Conservation (phyloP, 2,797 vertebrate genomes). For the Tenualosa ilisha region DNA sequence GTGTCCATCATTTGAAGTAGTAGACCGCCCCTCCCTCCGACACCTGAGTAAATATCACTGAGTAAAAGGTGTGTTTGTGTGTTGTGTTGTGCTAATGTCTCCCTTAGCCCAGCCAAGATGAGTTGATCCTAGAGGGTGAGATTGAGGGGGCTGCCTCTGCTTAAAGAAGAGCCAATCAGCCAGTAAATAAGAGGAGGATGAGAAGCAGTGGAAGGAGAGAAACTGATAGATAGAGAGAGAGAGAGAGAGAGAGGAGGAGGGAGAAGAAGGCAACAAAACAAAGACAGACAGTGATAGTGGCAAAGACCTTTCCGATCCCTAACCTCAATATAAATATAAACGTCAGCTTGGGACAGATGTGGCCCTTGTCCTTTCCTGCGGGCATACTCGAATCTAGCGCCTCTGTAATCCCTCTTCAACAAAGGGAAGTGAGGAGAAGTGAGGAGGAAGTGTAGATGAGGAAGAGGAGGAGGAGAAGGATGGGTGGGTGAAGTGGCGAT, state of each 20-base stretch:
- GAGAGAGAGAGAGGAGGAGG: neutral
- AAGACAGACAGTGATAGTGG: neutral
- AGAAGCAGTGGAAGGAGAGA: neutral
- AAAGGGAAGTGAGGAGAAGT: neutral
- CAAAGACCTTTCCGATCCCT: neutral
- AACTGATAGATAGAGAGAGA: neutral
- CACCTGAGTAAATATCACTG: neutral
- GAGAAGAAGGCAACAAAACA: neutral
- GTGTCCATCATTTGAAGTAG: neutral
- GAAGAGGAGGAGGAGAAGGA: conserved; percentile 2
- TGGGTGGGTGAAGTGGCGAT: neutral
- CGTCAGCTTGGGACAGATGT: conserved; percentile 17
- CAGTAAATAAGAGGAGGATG: neutral
- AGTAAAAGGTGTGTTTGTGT: neutral
- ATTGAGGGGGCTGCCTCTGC: neutral
- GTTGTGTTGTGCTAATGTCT: neutral
- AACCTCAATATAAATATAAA: neutral
- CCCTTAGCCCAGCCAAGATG: neutral
- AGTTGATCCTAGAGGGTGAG: neutral
- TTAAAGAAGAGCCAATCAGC: neutral
- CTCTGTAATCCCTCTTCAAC: neutral
- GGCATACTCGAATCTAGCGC: neutral
- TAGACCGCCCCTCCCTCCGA: neutral
- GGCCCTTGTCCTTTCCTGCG: neutral
- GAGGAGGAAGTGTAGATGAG: neutral